These are phyloP conservation scores for Hydriomena furcata DNA, from an alignment of 2,888 invertebrate species.

Conservation along the genomic window DNA sequence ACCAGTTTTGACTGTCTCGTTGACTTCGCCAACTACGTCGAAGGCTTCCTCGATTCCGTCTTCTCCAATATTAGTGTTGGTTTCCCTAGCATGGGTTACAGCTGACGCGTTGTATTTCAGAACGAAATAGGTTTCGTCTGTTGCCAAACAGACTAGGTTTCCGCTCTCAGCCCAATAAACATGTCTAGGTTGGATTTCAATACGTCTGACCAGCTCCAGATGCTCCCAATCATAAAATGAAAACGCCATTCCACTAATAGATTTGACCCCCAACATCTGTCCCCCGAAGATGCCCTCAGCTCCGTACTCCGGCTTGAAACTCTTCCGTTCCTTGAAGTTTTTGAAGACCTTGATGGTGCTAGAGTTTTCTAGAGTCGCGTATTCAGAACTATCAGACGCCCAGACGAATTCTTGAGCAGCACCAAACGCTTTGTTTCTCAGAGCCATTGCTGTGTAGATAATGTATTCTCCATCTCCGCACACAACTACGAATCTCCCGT, in stretches of 20 bases:
- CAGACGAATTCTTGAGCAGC: slow-evolving; percentile 99
- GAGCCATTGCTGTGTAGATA: slow-evolving; percentile 99
- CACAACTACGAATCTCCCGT: slow-evolving; percentile 96
- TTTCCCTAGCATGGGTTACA: slow-evolving; percentile 90
- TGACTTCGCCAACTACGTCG: slow-evolving; percentile 94
- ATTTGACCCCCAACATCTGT: slow-evolving; percentile 94
- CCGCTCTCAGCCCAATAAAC: slow-evolving; percentile 99
- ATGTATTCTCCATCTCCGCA: slow-evolving; percentile 99
- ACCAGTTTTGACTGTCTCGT: slow-evolving; percentile 96
- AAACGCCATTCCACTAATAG: slow-evolving; percentile 95
- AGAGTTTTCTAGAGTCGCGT: slow-evolving; percentile 94
- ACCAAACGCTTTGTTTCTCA: slow-evolving; percentile 99
- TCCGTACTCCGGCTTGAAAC: slow-evolving; percentile 98
- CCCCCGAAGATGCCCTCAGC: slow-evolving; percentile 98
- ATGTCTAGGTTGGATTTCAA: slow-evolving; percentile 96
- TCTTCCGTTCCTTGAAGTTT: slow-evolving; percentile 98
- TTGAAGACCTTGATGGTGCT: slow-evolving; percentile 97
- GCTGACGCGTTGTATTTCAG: slow-evolving; percentile 93
- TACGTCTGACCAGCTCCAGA: slow-evolving; percentile 92
- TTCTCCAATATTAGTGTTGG: slow-evolving; percentile 90
- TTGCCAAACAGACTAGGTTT: slow-evolving; percentile 95
- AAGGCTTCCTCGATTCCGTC: slow-evolving; percentile 98
- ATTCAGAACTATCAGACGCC: slow-evolving; percentile 98
- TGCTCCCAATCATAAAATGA: slow-evolving; percentile 99
- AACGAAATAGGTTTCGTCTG: slow-evolving; percentile 97